Evolutionary conservation across 37 sponge, comb jelly and placozoan genomes (phyloP).

Genomic region (Axinella damicornis): DNA sequence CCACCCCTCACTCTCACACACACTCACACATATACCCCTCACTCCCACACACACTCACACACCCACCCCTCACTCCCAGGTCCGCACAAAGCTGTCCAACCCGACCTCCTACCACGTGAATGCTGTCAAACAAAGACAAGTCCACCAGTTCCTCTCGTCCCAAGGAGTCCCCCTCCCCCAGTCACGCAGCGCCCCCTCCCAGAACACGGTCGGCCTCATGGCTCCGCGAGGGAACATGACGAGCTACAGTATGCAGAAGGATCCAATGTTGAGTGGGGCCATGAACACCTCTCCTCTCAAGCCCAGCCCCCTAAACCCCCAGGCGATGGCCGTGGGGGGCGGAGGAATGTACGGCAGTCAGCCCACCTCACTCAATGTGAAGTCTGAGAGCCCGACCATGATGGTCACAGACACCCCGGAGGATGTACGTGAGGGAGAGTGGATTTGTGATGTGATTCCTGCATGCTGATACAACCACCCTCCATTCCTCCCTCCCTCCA

Average conservation of each 20-base stretch:
- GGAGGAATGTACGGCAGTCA: conserved; percentile 1
- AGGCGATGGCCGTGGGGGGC: neutral
- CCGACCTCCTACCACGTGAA: conserved; percentile 81
- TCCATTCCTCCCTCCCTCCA: no score
- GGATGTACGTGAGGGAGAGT: conserved; percentile 21
- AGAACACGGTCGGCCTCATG: conserved; percentile 5
- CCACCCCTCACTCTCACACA: neutral
- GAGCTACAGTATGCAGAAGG: conserved; percentile 34
- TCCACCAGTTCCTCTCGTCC: conserved; percentile 52
- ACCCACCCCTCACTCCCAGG: conserved; percentile 40
- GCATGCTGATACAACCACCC: no score
- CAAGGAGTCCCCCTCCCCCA: conserved; percentile 12
- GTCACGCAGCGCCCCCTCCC: conserved; percentile 51
- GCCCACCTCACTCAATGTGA: neutral
- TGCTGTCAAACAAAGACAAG: conserved; percentile 51
- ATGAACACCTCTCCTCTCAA: conserved; percentile 18
- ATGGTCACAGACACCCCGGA: conserved; percentile 56
- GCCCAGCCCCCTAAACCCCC: conserved; percentile 9
- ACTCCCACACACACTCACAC: neutral
- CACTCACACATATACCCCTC: neutral
- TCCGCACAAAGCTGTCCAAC: conserved; percentile 68
- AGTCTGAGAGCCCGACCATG: conserved; percentile 66
- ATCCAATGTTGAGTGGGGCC: conserved; percentile 59
- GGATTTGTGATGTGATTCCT: no score
- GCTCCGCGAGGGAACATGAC: neutral